Conservation (phyloP, 2,888 invertebrate genomes). For the Cinara cedri region DNA sequence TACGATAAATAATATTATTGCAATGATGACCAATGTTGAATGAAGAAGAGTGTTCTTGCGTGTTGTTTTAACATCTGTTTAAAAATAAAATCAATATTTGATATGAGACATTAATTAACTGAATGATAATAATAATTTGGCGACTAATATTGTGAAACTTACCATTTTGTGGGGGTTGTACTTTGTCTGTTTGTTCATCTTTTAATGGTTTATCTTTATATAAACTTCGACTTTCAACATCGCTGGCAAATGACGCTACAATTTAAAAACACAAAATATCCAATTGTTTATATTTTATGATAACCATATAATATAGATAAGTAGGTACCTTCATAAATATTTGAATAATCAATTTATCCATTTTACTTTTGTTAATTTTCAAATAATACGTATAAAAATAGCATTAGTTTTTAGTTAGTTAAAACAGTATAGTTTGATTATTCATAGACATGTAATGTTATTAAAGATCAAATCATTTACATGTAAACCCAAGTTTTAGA, state of each 20-base stretch:
- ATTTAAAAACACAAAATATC: not conserved
- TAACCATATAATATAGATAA: too few species aligned
- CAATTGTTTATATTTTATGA: not conserved
- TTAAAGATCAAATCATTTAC: too few species aligned
- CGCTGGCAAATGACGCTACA: constrained; percentile 10
- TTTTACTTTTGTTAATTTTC: too few species aligned
- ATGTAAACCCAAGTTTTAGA: not conserved
- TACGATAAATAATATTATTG: constrained; percentile 66
- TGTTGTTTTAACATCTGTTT: not conserved
- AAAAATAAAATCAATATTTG: not conserved
- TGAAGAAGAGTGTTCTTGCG: constrained; percentile 25
- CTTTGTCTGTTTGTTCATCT: constrained; percentile 13
- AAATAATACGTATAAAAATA: not conserved
- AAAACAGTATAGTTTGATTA: not conserved
- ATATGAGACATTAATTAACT: not conserved
- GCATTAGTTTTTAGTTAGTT: not conserved
- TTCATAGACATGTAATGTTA: too few species aligned
- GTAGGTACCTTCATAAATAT: too few species aligned
- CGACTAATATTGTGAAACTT: not conserved
- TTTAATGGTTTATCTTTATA: constrained; percentile 26
- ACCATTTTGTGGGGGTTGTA: constrained; percentile 17
- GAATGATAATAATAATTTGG: not conserved
- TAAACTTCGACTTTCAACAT: constrained; percentile 14
- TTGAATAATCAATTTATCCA: too few species aligned
- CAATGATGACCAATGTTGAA: constrained; percentile 72